phyloP scores from a whole-genome alignment of 53 echinoderm and acorn worm genomes.

The Stichopus horrens region DNA sequence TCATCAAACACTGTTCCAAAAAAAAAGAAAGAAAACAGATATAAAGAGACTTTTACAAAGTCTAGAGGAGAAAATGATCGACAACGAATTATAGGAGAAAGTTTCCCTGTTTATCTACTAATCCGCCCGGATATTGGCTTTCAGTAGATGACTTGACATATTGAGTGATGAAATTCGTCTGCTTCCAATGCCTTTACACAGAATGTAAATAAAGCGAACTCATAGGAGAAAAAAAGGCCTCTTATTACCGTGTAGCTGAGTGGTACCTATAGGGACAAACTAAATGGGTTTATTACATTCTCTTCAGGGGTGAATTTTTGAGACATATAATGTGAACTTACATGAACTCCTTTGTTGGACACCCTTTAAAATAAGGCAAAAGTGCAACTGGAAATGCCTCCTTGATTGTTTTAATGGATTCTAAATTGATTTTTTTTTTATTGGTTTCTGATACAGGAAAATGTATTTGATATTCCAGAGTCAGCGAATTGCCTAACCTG shows the following conservation, averaged over 20 bases:
- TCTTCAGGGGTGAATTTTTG: background rate
- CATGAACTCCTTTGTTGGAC: background rate
- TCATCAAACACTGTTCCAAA: background rate
- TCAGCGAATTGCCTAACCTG: too few species aligned
- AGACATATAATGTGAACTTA: background rate
- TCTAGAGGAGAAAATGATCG: background rate
- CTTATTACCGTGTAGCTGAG: slow-evolving; percentile 22
- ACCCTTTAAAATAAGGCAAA: background rate
- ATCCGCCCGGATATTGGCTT: slow-evolving; percentile 37
- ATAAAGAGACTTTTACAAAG: background rate
- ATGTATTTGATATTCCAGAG: too few species aligned
- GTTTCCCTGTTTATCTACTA: slow-evolving; percentile 31
- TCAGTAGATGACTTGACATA: background rate
- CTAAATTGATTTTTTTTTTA: too few species aligned
- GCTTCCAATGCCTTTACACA: background rate
- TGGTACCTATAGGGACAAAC: background rate
- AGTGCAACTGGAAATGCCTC: background rate
- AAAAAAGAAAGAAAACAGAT: background rate
- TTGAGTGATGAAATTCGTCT: slow-evolving; percentile 11
- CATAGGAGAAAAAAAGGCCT: background rate
- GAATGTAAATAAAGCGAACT: background rate
- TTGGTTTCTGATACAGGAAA: too few species aligned
- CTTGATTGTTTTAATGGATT: too few species aligned
- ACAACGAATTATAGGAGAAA: slow-evolving; percentile 24
- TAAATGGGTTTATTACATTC: background rate